Conservation (phyloP, 2,888 invertebrate species). For the Phyllotreta striolata region DNA sequence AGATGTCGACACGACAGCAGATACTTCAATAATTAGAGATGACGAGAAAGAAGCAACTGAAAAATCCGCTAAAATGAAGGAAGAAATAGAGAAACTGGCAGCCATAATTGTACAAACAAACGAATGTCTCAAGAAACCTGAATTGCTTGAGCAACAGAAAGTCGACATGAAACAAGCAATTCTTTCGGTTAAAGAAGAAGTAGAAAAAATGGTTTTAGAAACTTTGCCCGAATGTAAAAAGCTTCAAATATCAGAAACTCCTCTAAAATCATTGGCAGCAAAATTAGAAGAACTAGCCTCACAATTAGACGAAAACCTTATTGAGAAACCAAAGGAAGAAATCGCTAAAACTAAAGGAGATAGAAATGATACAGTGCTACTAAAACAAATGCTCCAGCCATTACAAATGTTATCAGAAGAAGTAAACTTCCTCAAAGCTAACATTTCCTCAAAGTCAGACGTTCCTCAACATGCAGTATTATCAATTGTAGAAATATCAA, state of each 20-base stretch:
- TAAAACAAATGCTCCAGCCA: too few species aligned
- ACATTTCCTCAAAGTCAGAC: too few species aligned
- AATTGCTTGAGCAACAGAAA: conserved; percentile 33
- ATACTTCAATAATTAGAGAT: conserved; percentile 5
- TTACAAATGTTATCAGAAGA: too few species aligned
- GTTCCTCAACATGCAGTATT: too few species aligned
- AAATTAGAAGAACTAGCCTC: conserved; percentile 21
- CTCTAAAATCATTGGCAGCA: conserved; percentile 27
- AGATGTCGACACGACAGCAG: conserved; percentile 11
- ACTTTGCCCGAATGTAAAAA: conserved; percentile 15
- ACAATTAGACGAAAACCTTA: conserved; percentile 19
- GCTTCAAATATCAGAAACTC: conserved; percentile 23
- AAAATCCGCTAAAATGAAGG: conserved; percentile 6
- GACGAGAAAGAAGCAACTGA: not conserved
- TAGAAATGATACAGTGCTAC: too few species aligned
- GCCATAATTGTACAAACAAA: conserved; percentile 30
- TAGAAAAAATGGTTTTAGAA: conserved; percentile 13
- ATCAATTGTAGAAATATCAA: too few species aligned
- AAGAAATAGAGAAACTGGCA: conserved; percentile 34
- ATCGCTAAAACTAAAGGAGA: not conserved
- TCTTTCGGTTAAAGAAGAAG: conserved; percentile 23
- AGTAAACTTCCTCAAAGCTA: too few species aligned
- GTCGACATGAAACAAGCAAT: conserved; percentile 29
- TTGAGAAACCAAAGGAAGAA: conserved; percentile 14
- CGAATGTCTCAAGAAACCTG: conserved; percentile 26